Conservation (phyloP, 2,888 invertebrate species). For the Creontiades dilutus region DNA sequence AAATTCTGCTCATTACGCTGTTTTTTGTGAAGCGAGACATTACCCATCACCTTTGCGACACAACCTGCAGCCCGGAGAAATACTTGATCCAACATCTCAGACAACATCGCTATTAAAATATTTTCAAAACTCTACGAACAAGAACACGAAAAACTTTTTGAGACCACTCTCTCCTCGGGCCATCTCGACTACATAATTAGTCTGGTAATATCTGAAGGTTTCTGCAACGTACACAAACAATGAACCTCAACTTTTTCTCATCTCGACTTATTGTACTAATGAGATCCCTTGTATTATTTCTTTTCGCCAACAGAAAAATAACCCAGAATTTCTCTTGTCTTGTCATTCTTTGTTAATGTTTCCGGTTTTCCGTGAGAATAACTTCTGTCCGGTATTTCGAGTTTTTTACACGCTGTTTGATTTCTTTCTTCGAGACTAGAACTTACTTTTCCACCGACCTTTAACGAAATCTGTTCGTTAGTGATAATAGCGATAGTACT, state of each 20-base stretch:
- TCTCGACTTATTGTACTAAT: background rate
- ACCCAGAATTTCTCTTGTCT: background rate
- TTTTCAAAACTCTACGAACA: background rate
- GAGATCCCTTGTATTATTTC: conserved; percentile 7
- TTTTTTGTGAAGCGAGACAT: no score
- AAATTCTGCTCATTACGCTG: no score
- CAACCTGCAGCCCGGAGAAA: no score
- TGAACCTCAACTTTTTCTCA: background rate
- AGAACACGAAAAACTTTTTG: background rate
- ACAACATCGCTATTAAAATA: background rate
- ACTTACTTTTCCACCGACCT: no score
- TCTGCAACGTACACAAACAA: background rate
- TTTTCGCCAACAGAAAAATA: conserved; percentile 1
- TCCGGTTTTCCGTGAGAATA: conserved; percentile 5
- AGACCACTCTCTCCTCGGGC: background rate
- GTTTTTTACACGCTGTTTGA: no score
- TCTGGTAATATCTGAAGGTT: no score
- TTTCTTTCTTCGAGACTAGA: no score
- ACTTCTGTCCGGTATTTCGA: background rate
- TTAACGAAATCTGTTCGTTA: no score
- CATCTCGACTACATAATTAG: background rate
- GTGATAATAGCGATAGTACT: no score
- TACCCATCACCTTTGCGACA: no score
- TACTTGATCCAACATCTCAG: background rate
- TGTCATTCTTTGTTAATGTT: conserved; percentile 25